phyloP scores from a whole-genome alignment of 2,888 invertebrate genomes.

The Terebella lapidaria region DNA sequence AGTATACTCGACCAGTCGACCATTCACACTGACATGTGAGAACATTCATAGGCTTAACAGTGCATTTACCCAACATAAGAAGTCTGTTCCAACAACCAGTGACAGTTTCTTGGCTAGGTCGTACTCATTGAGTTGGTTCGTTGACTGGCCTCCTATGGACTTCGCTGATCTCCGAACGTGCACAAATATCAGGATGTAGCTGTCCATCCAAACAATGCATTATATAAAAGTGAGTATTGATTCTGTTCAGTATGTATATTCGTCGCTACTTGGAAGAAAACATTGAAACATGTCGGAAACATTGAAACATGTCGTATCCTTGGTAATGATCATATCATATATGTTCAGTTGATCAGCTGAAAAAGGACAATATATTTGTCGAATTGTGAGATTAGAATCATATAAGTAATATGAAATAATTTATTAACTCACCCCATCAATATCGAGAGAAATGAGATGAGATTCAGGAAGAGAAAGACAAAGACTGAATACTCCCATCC shows the following conservation, averaged over 20 bases:
- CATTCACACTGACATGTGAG: too few species aligned
- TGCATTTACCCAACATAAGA: slow-evolving; percentile 58
- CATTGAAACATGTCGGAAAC: too few species aligned
- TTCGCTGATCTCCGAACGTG: slow-evolving; percentile 32
- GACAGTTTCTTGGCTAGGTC: slow-evolving; percentile 55
- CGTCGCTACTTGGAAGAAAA: neutral
- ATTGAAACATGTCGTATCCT: too few species aligned
- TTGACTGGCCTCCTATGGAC: neutral
- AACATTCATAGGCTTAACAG: too few species aligned
- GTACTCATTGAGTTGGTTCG: neutral
- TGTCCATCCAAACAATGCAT: neutral
- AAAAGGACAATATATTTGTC: too few species aligned
- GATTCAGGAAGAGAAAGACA: slow-evolving; percentile 57
- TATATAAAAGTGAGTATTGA: neutral
- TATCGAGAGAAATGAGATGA: slow-evolving; percentile 56
- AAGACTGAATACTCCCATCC: slow-evolving; percentile 59
- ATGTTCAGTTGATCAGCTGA: too few species aligned
- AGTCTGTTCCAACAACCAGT: slow-evolving; percentile 57
- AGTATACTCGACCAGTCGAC: too few species aligned
- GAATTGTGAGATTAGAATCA: neutral
- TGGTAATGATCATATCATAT: too few species aligned
- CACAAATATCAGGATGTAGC: slow-evolving; percentile 38
- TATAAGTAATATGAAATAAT: slow-evolving; percentile 27
- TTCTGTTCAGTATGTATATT: too few species aligned
- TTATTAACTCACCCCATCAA: slow-evolving; percentile 40